Percentiles rank a stretch among this genome's conserved stretches.
Conservation (phyloP, 2,888 invertebrate species). For the Germaria angustata region DNA sequence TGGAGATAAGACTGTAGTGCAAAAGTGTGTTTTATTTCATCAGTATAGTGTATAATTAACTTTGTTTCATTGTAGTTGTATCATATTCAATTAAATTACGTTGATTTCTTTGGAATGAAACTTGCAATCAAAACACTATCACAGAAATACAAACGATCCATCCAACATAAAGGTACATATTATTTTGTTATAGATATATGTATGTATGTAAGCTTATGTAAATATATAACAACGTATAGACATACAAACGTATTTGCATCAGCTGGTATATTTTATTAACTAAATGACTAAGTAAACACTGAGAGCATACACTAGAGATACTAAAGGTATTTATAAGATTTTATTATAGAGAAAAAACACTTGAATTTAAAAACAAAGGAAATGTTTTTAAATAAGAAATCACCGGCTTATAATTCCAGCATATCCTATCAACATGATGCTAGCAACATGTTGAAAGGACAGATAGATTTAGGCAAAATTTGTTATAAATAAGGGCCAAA, state of each 20-base stretch:
- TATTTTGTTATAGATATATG: background rate
- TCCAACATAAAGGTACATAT: slow-evolving; percentile 37
- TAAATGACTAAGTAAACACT: slow-evolving; percentile 56
- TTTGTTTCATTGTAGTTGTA: background rate
- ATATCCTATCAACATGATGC: background rate
- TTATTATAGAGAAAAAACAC: slow-evolving; percentile 34
- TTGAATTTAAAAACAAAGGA: background rate
- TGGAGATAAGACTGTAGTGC: slow-evolving; percentile 38
- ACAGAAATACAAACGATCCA: slow-evolving; percentile 54
- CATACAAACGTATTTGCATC: slow-evolving; percentile 67
- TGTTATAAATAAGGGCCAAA: too few species aligned
- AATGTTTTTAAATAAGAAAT: too few species aligned
- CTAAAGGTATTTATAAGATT: slow-evolving; percentile 46
- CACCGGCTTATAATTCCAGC: too few species aligned
- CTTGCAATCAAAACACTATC: slow-evolving; percentile 58
- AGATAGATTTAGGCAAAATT: too few species aligned
- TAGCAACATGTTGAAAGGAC: too few species aligned
- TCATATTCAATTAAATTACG: slow-evolving; percentile 23
- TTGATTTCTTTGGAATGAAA: slow-evolving; percentile 20
- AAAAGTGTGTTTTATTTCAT: slow-evolving; percentile 23
- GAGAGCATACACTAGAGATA: slow-evolving; percentile 63
- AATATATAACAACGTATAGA: slow-evolving; percentile 43
- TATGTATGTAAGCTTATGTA: slow-evolving; percentile 9
- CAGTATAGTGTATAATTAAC: background rate
- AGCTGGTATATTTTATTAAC: slow-evolving; percentile 65